Percentiles rank a stretch among this genome's conserved stretches.
Conservation (phyloP, 2,797 vertebrate species). For the Falco novaeseelandiae region DNA sequence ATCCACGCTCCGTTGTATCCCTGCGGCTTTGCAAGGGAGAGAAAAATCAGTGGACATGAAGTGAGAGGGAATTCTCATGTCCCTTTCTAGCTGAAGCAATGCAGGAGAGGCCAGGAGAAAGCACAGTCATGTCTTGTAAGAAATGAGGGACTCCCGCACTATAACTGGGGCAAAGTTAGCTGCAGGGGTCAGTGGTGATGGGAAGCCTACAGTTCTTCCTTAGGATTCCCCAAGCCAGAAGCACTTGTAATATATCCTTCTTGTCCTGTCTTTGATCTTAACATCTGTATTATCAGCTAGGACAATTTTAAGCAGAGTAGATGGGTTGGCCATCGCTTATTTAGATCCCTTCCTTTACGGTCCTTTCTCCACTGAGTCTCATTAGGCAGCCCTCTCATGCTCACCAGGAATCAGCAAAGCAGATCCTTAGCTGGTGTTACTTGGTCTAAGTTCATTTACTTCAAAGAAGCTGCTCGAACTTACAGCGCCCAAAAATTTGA, state of each 20-base stretch:
- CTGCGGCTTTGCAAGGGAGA: background rate
- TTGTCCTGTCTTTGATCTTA: conserved; percentile 4
- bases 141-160: background rate
- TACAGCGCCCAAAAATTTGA: conserved; percentile 23
- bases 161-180: background rate
- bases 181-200: background rate
- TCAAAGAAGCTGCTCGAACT: conserved; percentile 30
- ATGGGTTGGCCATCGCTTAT: background rate
- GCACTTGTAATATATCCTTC: background rate
- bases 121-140: background rate
- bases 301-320: conserved; percentile 8
- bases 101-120: background rate
- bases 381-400: background rate
- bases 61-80: background rate
- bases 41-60: background rate
- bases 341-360: background rate
- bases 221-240: background rate
- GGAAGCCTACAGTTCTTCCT: background rate
- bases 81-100: background rate
- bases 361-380: background rate
- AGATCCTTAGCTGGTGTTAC: conserved; percentile 27
- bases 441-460: conserved; percentile 27
- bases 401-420: conserved; percentile 26
- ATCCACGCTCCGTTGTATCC: background rate
- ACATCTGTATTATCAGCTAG: background rate